Base-by-base conservation (phyloP, 2,113 vertebrate species). In the Syrmaticus mikado region DNA sequence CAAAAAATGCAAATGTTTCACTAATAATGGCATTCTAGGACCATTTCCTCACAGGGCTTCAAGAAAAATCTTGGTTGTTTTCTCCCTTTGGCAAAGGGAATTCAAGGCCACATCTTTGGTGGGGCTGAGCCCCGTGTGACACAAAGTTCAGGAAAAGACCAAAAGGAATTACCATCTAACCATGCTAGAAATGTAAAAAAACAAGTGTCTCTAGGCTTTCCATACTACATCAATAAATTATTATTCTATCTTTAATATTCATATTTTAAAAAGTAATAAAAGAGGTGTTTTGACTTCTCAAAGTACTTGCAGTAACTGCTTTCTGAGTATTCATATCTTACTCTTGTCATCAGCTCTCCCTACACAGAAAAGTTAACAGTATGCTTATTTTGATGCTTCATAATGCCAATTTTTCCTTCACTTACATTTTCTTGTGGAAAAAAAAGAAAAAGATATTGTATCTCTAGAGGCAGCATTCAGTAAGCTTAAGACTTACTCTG, bases 1-100 rank as follows among this genome's bases (percentile, higher is more conserved):
- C 89, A 91, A 80, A 90, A 90, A 80, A 8, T 48, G 41, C 46
- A 91, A 93, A 73, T 32, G 73, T 89, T 82, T 87, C 20, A 70
- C 50, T 8, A 80, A 46, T n/a, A 80, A 62, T 79, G 61, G 16
- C 45, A 87, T 55, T 21, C 14, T 87, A 78, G 41, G 71, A 82
- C 41, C 21, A 55, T 78, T 66, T 9, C 60, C 67, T 92, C 67
- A 48, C 13, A 48, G 18, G 30, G 13, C 4, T 92, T 92, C 38
- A n/a, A 78, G 52, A 32, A 90, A 92, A 91, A 85, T 38, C 38
- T 48, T 91, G 84, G 62, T 85, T 60, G 50, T 91, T 67, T 89
- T 90, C 16, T 81, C 21, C 38, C 8, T 79, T 75, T 66, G 53
- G 53, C 32, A 87, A 24, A 81, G 20, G 43, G 78, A 32, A 82